Evolutionary conservation across 2,113 vertebrate genomes (phyloP), one percentile per base, ranked within the genome.

Genomic region (Sinocyclocheilus maitianheensis): DNA sequence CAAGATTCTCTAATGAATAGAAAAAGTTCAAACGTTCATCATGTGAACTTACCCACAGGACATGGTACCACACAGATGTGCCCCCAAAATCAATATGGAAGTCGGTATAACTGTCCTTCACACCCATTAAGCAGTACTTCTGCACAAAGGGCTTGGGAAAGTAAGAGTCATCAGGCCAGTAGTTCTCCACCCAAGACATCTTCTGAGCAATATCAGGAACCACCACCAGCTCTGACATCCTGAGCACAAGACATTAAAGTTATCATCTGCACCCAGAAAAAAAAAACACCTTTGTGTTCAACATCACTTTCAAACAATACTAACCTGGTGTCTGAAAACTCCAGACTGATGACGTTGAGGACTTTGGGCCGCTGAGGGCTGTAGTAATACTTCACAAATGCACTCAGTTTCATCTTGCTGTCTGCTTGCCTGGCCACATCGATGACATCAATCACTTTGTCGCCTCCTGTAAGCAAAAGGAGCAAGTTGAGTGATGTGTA

Each of bases 11-110:
- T 24, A n/a, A 48, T 48, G 20, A 76, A 26, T 26, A 26, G 22
- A 51, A 5, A 51, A 5, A n/a, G 20, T n/a, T 43, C 71, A 43
- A 72, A 12, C 0, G 9, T 43, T 43, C 11, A 20, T 18, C 12
- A 22, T 12, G 26, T 16, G 1, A 46, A 62, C 96, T 93, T 94
- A 99, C 98, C 98, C 98, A 99, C 87, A 99, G 97, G 90, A 99
- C 98, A 37, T 99, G 98, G 93, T 99, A 99, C 98, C 98, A 99
- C 88, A 99, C 98, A 43, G 98, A 99, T 30, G 98, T 99, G 87
- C 98, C 98, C 67, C 98, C 98, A 60, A 99, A 99, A 95, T 99
- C 98, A 20, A 99, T 99, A 94, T 99, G 98, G 93, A 99, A 99
- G 90, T 99, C 98, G 0, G 98, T 99, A 84, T 99, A 99, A 93